Conservation (phyloP, 37 sponge, comb jelly and placozoan genomes). For the Oopsacas minuta region DNA sequence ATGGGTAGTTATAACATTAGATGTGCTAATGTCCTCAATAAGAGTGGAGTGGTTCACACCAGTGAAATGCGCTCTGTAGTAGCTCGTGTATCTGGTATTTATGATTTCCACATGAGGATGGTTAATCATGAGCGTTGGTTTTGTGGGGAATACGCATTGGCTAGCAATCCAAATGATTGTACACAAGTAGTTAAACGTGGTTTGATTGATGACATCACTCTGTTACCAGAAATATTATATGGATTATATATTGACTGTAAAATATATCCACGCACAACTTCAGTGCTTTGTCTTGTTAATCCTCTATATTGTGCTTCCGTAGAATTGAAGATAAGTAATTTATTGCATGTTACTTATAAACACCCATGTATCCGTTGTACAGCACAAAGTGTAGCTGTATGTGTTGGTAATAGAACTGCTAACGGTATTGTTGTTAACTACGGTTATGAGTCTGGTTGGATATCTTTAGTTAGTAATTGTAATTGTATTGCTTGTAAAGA, state of each 20-base stretch:
- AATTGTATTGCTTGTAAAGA: neutral
- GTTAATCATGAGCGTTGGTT: constrained; percentile 21
- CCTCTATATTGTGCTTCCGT: neutral
- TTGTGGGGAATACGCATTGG: constrained; percentile 23
- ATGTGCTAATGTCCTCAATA: neutral
- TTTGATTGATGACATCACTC: neutral
- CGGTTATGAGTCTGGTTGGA: neutral
- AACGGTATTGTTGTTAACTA: neutral
- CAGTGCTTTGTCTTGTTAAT: neutral
- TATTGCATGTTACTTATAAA: neutral
- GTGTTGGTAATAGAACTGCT: neutral
- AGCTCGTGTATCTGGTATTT: constrained; percentile 22
- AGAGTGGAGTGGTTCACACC: neutral
- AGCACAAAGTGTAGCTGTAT: neutral
- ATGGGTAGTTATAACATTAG: neutral
- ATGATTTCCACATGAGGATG: constrained; percentile 26
- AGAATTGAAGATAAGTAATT: neutral
- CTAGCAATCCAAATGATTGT: neutral
- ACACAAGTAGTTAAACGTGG: neutral
- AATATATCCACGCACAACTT: neutral
- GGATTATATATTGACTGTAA: neutral
- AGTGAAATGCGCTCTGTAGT: neutral
- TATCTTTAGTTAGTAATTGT: neutral
- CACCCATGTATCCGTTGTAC: neutral
- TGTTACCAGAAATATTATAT: neutral